A percentile compares a stretch with the other conserved stretches of the same genome.
phyloP scores from a whole-genome alignment of 2,888 invertebrate genomes.

The Tiliacea aurago region DNA sequence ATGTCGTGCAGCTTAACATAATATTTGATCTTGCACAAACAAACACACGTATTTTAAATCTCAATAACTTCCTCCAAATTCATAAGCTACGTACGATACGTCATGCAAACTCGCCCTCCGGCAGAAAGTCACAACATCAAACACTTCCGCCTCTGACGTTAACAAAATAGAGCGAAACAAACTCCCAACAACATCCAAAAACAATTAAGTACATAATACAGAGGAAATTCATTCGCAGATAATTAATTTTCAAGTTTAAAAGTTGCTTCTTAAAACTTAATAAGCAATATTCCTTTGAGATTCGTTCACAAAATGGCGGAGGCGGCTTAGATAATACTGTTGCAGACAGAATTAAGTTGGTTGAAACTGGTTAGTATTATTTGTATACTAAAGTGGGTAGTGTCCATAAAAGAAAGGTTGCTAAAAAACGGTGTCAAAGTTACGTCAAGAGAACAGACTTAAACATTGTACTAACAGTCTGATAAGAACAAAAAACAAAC shows the following conservation, averaged over 20 bases:
- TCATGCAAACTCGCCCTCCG: conserved; percentile 32
- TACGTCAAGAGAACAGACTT: too few species aligned
- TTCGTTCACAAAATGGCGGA: conserved; percentile 30
- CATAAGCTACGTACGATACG: conserved; percentile 31
- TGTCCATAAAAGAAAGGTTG: not conserved
- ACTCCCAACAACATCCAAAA: conserved; percentile 62
- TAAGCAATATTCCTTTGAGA: conserved; percentile 62
- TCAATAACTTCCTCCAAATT: conserved; percentile 32
- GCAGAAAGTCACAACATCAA: conserved; percentile 62
- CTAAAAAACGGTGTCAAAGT: not conserved
- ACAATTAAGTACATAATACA: conserved; percentile 69
- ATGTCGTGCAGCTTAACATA: not conserved
- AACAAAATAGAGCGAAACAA: conserved; percentile 64
- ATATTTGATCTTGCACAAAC: conserved; percentile 14
- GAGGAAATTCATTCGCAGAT: conserved; percentile 66
- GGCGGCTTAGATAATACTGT: conserved; percentile 12
- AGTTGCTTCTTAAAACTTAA: conserved; percentile 63
- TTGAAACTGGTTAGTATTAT: not conserved
- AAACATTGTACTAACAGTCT: not conserved
- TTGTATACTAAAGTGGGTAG: not conserved
- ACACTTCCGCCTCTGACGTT: conserved; percentile 45
- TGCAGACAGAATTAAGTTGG: not conserved
- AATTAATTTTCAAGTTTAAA: conserved; percentile 67
- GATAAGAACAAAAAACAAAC: not conserved
- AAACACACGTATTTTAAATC: conserved; percentile 34